These are phyloP conservation scores for Drosophila burlai DNA, from an alignment of 1,140 invertebrate species.

Conservation along the genomic window DNA sequence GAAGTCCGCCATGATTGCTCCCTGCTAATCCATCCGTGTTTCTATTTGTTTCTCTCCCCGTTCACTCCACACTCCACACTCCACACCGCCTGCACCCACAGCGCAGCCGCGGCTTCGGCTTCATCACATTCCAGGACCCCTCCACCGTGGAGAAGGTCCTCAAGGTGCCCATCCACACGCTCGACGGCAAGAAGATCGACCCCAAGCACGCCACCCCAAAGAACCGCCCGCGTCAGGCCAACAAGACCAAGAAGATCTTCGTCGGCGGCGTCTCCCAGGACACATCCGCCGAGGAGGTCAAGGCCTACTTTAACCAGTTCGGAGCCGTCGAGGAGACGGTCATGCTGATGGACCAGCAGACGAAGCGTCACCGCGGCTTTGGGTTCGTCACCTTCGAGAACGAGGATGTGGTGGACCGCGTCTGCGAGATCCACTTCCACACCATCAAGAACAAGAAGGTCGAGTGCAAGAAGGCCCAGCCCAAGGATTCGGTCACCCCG, in stretches of 20 bases:
- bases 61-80: background rate
- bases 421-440: constrained; percentile 97
- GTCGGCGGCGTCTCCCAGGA: constrained; percentile 96
- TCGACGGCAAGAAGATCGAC: constrained; percentile 98
- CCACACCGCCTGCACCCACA: constrained; percentile 86
- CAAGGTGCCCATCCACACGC: constrained; percentile 94
- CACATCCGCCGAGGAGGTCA: constrained; percentile 95
- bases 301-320: constrained; percentile 96
- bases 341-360: constrained; percentile 98
- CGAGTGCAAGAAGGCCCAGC: constrained; percentile 96
- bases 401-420: constrained; percentile 95
- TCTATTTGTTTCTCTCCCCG: constrained; percentile 34
- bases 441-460: constrained; percentile 97
- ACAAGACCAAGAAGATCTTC: constrained; percentile 96
- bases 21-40: constrained; percentile 15
- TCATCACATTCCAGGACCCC: constrained; percentile 96
- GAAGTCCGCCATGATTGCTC: background rate
- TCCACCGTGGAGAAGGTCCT: constrained; percentile 95
- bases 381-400: constrained; percentile 97
- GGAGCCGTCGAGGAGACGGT: constrained; percentile 96
- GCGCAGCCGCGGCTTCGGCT: constrained; percentile 96
- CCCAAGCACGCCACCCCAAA: constrained; percentile 97
- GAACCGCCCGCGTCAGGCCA: constrained; percentile 93
- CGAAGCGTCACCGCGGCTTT: constrained; percentile 95
- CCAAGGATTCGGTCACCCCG: constrained; percentile 94